These are phyloP conservation scores for Rhamnusium bicolor DNA, from an alignment of 2,888 invertebrate species.

Conservation along the genomic window DNA sequence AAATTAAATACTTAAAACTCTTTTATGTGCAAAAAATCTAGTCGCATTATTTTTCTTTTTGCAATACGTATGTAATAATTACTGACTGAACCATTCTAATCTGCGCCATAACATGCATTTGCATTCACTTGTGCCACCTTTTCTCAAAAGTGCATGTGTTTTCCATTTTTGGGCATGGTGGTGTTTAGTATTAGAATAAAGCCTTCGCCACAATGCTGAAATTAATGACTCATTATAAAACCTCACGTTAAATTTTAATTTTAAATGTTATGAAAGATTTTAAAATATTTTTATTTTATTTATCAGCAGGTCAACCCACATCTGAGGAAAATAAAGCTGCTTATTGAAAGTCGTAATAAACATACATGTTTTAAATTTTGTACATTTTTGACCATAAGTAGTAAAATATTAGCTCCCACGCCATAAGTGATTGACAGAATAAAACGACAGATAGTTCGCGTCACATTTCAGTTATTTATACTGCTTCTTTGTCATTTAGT, in stretches of 20 bases:
- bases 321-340: background rate
- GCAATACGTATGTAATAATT: slow-evolving; percentile 3
- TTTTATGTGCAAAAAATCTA: slow-evolving; percentile 29
- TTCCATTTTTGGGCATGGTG: slow-evolving; percentile 5
- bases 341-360: background rate
- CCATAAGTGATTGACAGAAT: background rate
- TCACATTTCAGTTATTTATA: too few species aligned
- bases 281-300: slow-evolving; percentile 2
- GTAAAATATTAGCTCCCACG: background rate
- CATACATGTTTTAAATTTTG: background rate
- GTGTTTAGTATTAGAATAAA: background rate
- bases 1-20: slow-evolving; percentile 30
- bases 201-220: background rate
- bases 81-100: background rate
- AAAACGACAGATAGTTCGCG: background rate
- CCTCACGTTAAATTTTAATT: background rate
- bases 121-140: slow-evolving; percentile 5
- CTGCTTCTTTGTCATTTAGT: too few species aligned
- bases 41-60: slow-evolving; percentile 26
- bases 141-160: slow-evolving; percentile 1
- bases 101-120: too few species aligned
- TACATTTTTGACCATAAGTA: background rate
- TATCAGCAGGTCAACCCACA: slow-evolving; percentile 2
- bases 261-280: background rate
- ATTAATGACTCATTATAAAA: slow-evolving; percentile 8